phyloP scores from a whole-genome alignment of 2,888 invertebrate species.

The Didymodactylos carnosus region DNA sequence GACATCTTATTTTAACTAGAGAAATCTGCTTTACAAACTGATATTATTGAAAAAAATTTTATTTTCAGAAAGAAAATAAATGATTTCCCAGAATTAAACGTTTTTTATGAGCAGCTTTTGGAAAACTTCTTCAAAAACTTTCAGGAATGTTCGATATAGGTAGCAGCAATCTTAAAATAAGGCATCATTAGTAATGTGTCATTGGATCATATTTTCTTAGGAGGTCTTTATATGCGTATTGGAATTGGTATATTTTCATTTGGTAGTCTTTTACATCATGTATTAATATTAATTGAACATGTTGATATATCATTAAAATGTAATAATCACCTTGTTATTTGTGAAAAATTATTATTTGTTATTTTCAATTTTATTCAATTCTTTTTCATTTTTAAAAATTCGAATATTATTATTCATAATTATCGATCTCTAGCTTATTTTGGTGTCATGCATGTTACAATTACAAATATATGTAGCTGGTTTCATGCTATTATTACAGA shows the following conservation, averaged over 20 bases:
- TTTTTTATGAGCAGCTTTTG: too few relatives aligned
- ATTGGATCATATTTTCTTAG: too few relatives aligned
- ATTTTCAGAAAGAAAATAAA: too few relatives aligned
- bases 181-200: too few relatives aligned
- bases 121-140: too few relatives aligned
- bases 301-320: background rate
- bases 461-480: constrained; percentile 7
- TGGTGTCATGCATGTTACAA: constrained; percentile 4
- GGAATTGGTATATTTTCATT: constrained; percentile 3
- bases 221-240: constrained; percentile 8
- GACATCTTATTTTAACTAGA: too few relatives aligned
- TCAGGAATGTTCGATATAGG: too few relatives aligned
- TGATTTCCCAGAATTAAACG: too few relatives aligned
- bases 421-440: background rate
- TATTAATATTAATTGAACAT: constrained; percentile 1
- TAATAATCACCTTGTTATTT: background rate
- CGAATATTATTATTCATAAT: constrained; percentile 3
- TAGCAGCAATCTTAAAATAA: too few relatives aligned
- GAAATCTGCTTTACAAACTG: too few relatives aligned
- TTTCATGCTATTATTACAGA: background rate
- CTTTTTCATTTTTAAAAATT: constrained; percentile 9
- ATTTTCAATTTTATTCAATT: constrained; percentile 6
- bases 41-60: too few relatives aligned
- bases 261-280: background rate
- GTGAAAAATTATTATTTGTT: background rate